Conservation (phyloP, 2,797 vertebrate genomes). For the Urophycis tenuis region DNA sequence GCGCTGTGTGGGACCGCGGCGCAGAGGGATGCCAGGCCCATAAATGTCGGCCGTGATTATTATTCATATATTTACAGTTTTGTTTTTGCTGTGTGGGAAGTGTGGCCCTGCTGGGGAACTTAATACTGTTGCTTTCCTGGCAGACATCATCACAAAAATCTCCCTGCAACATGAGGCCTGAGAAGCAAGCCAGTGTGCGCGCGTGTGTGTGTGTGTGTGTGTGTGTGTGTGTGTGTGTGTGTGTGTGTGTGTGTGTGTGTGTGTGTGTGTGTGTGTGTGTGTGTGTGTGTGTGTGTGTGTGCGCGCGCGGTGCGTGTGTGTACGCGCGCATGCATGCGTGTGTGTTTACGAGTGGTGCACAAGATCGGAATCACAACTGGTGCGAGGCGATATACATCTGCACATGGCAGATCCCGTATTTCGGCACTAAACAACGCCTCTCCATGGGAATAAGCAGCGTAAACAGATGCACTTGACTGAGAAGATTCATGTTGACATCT, state of each 20-base stretch:
- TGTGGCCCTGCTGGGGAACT: slow-evolving; percentile 3
- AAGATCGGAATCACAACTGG: slow-evolving; percentile 5
- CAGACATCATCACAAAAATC: slow-evolving; percentile 6
- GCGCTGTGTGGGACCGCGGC: not conserved
- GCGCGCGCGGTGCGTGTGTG: not conserved
- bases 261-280: too few relatives aligned
- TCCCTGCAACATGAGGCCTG: slow-evolving; percentile 1
- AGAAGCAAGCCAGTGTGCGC: not conserved
- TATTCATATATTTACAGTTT: slow-evolving; percentile 5
- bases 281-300: not conserved
- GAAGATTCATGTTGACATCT: slow-evolving; percentile 26
- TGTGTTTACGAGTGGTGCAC: not conserved
- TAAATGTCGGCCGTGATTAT: not conserved
- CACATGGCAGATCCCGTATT: slow-evolving; percentile 11
- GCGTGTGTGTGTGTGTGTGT: not conserved
- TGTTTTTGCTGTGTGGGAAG: not conserved
- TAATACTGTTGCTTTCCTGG: slow-evolving; percentile 3
- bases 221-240: not conserved
- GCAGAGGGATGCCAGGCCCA: not conserved
- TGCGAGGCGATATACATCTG: not conserved
- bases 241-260: not conserved
- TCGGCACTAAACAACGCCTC: not conserved
- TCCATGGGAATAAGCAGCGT: slow-evolving; percentile 17
- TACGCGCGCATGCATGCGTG: not conserved
- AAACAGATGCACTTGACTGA: slow-evolving; percentile 27